Evolutionary conservation across 2,888 invertebrate genomes (phyloP).

Genomic region (Ectobius pallidus): DNA sequence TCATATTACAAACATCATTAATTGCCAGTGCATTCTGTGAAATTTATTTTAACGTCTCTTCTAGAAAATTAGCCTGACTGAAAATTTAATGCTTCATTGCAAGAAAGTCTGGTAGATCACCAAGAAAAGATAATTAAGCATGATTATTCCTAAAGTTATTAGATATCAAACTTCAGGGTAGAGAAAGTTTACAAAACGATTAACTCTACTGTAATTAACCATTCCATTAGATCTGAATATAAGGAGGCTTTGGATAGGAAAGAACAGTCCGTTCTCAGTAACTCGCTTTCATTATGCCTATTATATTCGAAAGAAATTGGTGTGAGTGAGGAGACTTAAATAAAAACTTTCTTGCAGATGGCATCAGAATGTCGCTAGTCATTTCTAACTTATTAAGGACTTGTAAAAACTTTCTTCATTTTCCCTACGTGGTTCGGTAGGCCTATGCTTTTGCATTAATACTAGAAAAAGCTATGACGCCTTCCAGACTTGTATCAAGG

Average conservation of each 20-base stretch:
- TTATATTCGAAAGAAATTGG: background rate
- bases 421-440: too few species aligned
- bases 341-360: background rate
- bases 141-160: too few species aligned
- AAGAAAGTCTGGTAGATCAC: too few species aligned
- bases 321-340: background rate
- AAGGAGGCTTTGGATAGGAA: background rate
- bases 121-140: too few species aligned
- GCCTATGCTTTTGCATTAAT: too few species aligned
- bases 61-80: too few species aligned
- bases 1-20: too few species aligned
- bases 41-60: too few species aligned
- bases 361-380: background rate
- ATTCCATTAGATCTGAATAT: background rate
- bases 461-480: too few species aligned
- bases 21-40: too few species aligned
- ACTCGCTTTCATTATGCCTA: background rate
- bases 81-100: too few species aligned
- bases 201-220: background rate
- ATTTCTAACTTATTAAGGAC: conserved; percentile 2
- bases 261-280: background rate
- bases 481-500: too few species aligned
- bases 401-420: conserved; percentile 3
- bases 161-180: background rate
- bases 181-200: conserved; percentile 2